Conservation (phyloP, 2,797 vertebrate species). For the Acipenser transmontanus region DNA sequence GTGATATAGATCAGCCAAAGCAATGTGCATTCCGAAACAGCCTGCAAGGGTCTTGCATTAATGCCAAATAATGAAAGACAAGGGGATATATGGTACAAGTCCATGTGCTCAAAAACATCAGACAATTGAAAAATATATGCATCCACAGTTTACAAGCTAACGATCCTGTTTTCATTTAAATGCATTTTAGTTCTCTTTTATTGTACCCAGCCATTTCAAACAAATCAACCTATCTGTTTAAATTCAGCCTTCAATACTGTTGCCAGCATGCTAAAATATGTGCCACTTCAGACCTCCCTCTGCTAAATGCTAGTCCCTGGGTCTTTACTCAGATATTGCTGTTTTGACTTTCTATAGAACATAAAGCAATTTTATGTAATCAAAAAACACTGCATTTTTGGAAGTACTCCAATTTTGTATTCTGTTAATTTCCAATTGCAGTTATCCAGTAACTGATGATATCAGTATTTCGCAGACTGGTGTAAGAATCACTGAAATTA, state of each 20-base stretch:
- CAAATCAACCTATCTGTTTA: conserved; percentile 5
- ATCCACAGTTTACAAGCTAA: too few species aligned
- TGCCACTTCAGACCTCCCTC: neutral
- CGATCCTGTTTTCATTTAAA: too few species aligned
- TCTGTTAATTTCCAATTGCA: conserved; percentile 1
- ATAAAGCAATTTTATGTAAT: conserved; percentile 3
- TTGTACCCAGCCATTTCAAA: neutral
- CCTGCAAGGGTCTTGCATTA: too few species aligned
- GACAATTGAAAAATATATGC: too few species aligned
- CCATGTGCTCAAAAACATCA: too few species aligned
- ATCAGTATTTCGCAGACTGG: neutral
- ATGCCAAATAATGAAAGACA: too few species aligned
- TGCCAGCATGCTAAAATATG: conserved; percentile 1
- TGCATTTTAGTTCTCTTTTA: too few species aligned
- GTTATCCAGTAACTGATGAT: neutral
- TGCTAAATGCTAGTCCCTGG: neutral
- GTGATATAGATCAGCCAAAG: too few species aligned
- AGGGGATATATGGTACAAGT: too few species aligned
- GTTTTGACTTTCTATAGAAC: neutral
- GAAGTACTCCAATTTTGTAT: neutral
- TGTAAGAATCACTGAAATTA: too few species aligned
- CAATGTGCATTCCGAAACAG: too few species aligned
- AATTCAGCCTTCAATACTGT: neutral
- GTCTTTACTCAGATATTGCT: neutral
- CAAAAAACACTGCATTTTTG: neutral